Base-by-base conservation (phyloP, 2,888 invertebrate species). In the Ophion slaviceki region DNA sequence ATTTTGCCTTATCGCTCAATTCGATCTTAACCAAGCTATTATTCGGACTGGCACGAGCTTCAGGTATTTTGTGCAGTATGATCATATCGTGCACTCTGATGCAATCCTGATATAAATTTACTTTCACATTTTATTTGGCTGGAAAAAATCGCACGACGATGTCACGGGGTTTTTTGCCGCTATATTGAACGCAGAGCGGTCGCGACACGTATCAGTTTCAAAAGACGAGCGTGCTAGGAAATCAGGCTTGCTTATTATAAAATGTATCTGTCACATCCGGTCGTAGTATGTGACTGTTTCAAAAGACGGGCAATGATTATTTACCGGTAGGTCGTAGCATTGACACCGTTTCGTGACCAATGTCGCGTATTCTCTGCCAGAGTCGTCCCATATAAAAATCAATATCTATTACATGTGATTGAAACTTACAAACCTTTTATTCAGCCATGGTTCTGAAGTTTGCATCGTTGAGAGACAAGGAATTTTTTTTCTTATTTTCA, bases 301-400 rank as follows among this genome's bases (percentile, higher is more conserved):
- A 62, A 45, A 24, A 32, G 47, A 57, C 11, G 8, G 59, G 74
- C 78, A 71, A 62, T 53, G 64, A 80, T 74, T 79, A 40, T 71
- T 74, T 77, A 61, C 64, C 68, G 78, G 79, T 85, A 57, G 81
- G 62, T 82, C 80, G 68, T 47, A 80, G 76, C 85, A 82, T 86
- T 86, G 85, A 86, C 85, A 86, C 66, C 67, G 82, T 82, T 85
- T 80, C 76, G 76, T 76, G 82, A 80, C 74, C 57, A 83, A 79
- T 79, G 75, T 68, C 83, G 68, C 68, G 78, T 3, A 47, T 47
- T 47, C 47, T 47, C 14, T 4, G 14, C 14, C 14, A 47, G 47
- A 14, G 40, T 40, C 5, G 40, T 14, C 14, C 47, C 3, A 14
- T 47, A 14, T 47, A 11, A 47, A 47, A 47, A 47, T 47, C 4